phyloP scores from a whole-genome alignment of 2,797 vertebrate genomes.

The Chanos chanos region DNA sequence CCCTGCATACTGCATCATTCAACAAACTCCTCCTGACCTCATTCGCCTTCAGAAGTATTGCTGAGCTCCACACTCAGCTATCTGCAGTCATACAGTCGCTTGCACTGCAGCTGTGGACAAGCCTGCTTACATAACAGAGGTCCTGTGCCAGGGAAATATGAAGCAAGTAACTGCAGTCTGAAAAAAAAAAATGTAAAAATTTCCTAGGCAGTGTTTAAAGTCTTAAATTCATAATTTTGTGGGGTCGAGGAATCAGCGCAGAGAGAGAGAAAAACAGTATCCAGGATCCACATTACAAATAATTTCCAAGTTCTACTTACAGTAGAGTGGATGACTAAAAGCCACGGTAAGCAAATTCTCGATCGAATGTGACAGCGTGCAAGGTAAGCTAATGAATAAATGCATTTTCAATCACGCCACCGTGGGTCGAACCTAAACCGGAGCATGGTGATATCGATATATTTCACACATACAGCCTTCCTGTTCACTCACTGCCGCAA shows the following conservation, averaged over 20 bases:
- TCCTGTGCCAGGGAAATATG: slow-evolving; percentile 1
- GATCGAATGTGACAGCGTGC: no score
- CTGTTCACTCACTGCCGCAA: background rate
- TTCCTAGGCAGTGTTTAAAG: slow-evolving; percentile 10
- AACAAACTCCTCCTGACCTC: slow-evolving; percentile 24
- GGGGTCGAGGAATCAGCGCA: background rate
- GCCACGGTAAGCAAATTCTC: background rate
- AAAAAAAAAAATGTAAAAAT: slow-evolving; percentile 16
- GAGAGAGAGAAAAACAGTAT: background rate
- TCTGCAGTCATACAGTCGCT: slow-evolving; percentile 25
- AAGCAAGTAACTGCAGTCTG: slow-evolving; percentile 10
- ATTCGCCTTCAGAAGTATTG: background rate
- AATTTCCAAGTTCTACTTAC: background rate
- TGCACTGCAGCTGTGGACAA: slow-evolving; percentile 27
- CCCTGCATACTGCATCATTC: background rate
- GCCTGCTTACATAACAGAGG: slow-evolving; percentile 41
- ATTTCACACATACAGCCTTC: background rate
- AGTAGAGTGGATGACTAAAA: background rate
- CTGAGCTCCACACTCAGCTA: background rate
- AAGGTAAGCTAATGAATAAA: no score
- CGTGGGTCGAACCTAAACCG: background rate
- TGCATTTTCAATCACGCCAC: background rate
- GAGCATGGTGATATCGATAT: no score
- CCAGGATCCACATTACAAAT: background rate
- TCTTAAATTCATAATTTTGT: background rate